A percentile compares a stretch with the other conserved stretches of the same genome.
Conservation (phyloP, 2,888 invertebrate species). For the Parasteatoda lunata region DNA sequence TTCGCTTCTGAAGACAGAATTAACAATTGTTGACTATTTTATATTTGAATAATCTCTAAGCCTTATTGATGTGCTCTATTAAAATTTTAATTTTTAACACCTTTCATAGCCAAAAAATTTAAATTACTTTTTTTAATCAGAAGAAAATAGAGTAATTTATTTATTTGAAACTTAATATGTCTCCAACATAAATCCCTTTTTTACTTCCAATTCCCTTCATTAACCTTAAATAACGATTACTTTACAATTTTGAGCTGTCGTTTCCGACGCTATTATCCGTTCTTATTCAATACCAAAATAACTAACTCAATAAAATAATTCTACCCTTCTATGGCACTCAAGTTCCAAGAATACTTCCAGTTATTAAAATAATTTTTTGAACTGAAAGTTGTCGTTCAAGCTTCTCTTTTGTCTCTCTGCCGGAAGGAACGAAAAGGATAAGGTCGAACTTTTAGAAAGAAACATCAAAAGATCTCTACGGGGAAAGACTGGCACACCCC, state of each 20-base stretch:
- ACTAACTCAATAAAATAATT: constrained; percentile 31
- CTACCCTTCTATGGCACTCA: constrained; percentile 11
- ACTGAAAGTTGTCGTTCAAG: constrained; percentile 25
- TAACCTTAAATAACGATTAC: background rate
- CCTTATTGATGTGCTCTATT: too few relatives aligned
- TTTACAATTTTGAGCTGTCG: background rate
- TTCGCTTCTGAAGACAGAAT: too few relatives aligned
- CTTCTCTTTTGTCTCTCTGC: constrained; percentile 26
- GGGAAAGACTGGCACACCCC: background rate
- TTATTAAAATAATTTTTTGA: constrained; percentile 41
- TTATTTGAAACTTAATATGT: background rate
- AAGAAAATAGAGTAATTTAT: background rate
- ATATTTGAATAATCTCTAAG: too few relatives aligned
- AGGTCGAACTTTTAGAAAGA: constrained; percentile 9
- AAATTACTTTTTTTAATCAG: background rate
- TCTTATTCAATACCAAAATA: constrained; percentile 13
- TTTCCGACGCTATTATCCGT: constrained; percentile 19
- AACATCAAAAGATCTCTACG: constrained; percentile 43
- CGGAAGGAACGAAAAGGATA: constrained; percentile 17
- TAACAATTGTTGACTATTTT: too few relatives aligned
- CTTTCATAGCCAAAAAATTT: too few relatives aligned
- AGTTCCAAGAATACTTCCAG: constrained; percentile 13
- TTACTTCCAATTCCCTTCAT: background rate
- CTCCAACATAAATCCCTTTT: background rate
- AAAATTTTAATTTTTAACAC: too few relatives aligned